Percentiles rank a stretch among this genome's conserved stretches.
Conservation (phyloP, 2,888 invertebrate genomes). For the Rotaria sp. region DNA sequence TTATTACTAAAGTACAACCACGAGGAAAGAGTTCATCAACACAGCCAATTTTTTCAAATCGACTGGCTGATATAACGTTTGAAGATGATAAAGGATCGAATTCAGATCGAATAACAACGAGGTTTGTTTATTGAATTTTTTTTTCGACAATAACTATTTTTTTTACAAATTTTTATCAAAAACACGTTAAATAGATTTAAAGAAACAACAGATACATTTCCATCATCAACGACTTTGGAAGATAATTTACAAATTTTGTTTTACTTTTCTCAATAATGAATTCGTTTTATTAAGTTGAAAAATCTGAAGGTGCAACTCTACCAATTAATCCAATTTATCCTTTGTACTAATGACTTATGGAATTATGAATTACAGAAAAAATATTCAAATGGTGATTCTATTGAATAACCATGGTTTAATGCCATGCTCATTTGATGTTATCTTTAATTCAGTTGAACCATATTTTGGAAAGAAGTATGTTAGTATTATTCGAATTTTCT, state of each 20-base stretch:
- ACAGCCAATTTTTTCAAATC: background rate
- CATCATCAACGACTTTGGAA: background rate
- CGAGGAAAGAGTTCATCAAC: background rate
- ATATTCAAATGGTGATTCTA: conserved; percentile 81
- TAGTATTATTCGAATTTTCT: conserved; percentile 42
- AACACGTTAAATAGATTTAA: background rate
- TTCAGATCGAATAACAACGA: background rate
- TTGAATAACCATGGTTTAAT: conserved; percentile 72
- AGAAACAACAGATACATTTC: background rate
- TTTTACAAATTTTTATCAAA: background rate
- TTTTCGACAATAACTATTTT: background rate
- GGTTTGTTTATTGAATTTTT: background rate
- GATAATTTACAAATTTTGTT: no score
- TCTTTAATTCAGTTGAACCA: conserved; percentile 74
- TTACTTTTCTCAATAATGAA: no score
- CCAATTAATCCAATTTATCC: no score
- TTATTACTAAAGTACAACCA: background rate
- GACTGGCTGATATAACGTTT: background rate
- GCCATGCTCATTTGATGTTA: conserved; percentile 77
- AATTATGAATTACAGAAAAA: conserved; percentile 92
- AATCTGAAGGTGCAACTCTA: no score
- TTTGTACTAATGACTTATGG: conserved; percentile 89
- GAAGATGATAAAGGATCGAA: background rate
- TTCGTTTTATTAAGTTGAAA: no score
- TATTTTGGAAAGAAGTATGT: conserved; percentile 75